Evolutionary conservation across 2,797 vertebrate genomes (phyloP).

Genomic region (Adelosebastes latens): DNA sequence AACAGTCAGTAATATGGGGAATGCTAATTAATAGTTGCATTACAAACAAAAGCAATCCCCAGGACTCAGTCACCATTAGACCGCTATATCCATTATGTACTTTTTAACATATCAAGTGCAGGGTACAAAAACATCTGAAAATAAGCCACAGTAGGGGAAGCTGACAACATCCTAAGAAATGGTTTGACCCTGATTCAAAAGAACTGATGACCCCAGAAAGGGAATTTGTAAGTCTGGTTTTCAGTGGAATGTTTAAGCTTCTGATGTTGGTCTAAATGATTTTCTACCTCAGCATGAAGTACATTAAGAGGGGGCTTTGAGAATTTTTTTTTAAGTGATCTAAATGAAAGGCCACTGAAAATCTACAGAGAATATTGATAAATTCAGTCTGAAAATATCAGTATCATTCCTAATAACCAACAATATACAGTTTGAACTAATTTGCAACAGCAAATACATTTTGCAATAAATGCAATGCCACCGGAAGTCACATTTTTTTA

Average conservation of each 20-base stretch:
- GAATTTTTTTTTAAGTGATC: too few relatives aligned
- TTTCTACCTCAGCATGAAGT: neutral
- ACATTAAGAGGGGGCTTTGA: too few relatives aligned
- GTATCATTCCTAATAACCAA: neutral
- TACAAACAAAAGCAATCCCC: conserved; percentile 65
- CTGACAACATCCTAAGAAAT: neutral
- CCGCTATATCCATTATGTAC: conserved; percentile 39
- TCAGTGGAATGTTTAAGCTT: neutral
- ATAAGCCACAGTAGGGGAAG: neutral
- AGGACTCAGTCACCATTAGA: conserved; percentile 49
- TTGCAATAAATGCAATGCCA: neutral
- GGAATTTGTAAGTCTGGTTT: neutral
- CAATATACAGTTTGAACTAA: neutral
- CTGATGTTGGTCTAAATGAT: neutral
- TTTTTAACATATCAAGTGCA: conserved; percentile 37
- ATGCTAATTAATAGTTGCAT: conserved; percentile 72
- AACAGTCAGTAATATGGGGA: conserved; percentile 56
- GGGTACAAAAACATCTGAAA: conserved; percentile 1
- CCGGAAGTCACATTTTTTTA: neutral
- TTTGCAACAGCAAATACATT: neutral
- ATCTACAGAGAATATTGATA: neutral
- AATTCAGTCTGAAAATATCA: neutral
- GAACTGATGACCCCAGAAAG: neutral
- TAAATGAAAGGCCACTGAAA: neutral
- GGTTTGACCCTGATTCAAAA: neutral